Base-by-base conservation (phyloP, 2,113 vertebrate genomes). In the Atractosteus spatula region DNA sequence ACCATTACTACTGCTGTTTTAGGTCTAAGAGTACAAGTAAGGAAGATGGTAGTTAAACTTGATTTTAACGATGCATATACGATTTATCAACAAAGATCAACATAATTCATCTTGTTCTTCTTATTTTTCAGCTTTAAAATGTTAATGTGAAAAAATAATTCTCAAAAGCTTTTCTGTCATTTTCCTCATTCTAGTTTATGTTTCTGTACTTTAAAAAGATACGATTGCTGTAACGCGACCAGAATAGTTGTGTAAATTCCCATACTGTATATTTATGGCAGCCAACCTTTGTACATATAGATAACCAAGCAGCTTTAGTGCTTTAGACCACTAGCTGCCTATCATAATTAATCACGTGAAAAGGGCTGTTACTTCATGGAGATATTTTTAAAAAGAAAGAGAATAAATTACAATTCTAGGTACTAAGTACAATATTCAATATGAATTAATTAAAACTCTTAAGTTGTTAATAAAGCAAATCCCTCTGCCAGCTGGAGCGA, bases 221-320 rank as follows among this genome's bases (percentile, higher is more conserved):
- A 29, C 29, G 2, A 29, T 29, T 29, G 29, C 29, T 29, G 29
- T 29, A 29, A 29, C 2, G 29, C 29, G 29, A 29, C 29, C 29
- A 29, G 29, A 29, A 16, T 43, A 54, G 43, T 41, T 3, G 3
- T 55, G 43, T n/a, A 44, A 44, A 62, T 62, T 55, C 16, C 41
- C 62, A 74, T 51, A 10, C 10, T 5, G 47, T 57, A 68, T 68
- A 62, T 74, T 74, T 74, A 74, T 68, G 45, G 57, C 44, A 62
- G 14, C 29, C 42, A 74, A 62, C 72, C 66, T 74, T 74, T 68
- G 72, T 43, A 59, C 66, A 41, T 17, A 55, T 74, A 68, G 72
- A 74, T 74, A 74, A 74, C 65, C 29, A 29, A 29, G 29, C 29
- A 29, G 29, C 29, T 29, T 29, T 29, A n/a, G n/a, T 29, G 57